Conservation (phyloP, 2,797 vertebrate genomes). For the Chelidonichthys spinosus region DNA sequence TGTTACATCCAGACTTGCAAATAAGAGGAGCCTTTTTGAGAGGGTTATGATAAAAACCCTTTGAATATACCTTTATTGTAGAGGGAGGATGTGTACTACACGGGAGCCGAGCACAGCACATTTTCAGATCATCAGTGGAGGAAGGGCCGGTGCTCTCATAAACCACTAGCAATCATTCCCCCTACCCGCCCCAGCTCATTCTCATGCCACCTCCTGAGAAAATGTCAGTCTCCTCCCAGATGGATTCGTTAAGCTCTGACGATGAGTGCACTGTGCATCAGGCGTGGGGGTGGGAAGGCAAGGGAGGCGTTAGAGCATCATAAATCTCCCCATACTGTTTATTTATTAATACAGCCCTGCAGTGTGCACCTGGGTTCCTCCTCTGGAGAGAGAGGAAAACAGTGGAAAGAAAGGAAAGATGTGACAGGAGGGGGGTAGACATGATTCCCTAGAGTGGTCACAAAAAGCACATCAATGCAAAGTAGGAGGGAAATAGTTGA, state of each 20-base stretch:
- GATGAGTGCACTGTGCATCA: slow-evolving; percentile 42
- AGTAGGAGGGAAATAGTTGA: slow-evolving; percentile 44
- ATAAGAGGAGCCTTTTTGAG: background rate
- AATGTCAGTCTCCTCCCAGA: slow-evolving; percentile 70
- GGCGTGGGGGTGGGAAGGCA: slow-evolving; percentile 22
- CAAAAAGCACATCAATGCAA: slow-evolving; percentile 55
- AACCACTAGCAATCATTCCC: slow-evolving; percentile 28
- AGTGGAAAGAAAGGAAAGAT: slow-evolving; percentile 16
- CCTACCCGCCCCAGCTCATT: slow-evolving; percentile 20
- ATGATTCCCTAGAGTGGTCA: slow-evolving; percentile 60
- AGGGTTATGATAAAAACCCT: background rate
- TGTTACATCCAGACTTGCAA: background rate
- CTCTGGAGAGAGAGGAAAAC: slow-evolving; percentile 35
- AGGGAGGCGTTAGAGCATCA: slow-evolving; percentile 49
- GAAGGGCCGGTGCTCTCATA: slow-evolving; percentile 1
- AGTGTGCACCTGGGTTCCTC: slow-evolving; percentile 73
- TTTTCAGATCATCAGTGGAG: slow-evolving; percentile 6
- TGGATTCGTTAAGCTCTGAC: slow-evolving; percentile 63
- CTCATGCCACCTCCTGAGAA: slow-evolving; percentile 55
- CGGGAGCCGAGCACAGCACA: background rate
- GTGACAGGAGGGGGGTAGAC: slow-evolving; percentile 26
- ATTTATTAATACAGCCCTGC: slow-evolving; percentile 82
- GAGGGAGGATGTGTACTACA: background rate
- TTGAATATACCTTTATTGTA: background rate
- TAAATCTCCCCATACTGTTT: slow-evolving; percentile 76